phyloP scores from a whole-genome alignment of 2,888 invertebrate genomes.

The Caenorhabditis imperialis region DNA sequence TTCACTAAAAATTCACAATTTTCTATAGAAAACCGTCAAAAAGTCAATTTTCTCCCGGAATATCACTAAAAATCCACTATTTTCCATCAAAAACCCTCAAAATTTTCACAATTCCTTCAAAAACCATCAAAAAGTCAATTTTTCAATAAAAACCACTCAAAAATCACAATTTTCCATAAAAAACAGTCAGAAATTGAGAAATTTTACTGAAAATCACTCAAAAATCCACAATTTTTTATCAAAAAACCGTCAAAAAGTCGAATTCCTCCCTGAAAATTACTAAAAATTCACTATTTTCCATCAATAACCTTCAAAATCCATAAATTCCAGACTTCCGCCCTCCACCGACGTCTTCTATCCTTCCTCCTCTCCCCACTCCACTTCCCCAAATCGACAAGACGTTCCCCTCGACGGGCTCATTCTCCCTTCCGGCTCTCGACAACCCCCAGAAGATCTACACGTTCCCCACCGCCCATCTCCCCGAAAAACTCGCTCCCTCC shows the following conservation, averaged over 20 bases:
- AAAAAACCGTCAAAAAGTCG: too few species aligned
- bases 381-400: slow-evolving; percentile 25
- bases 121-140: too few species aligned
- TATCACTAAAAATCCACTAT: too few species aligned
- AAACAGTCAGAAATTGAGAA: too few species aligned
- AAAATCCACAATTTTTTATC: too few species aligned
- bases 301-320: neutral
- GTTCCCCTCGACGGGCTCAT: slow-evolving; percentile 29
- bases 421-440: slow-evolving; percentile 52
- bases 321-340: slow-evolving; percentile 39
- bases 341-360: slow-evolving; percentile 48
- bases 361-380: slow-evolving; percentile 30
- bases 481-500: slow-evolving; percentile 59
- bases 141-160: neutral
- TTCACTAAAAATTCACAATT: too few species aligned
- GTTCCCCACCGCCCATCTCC: slow-evolving; percentile 66
- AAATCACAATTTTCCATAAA: too few species aligned
- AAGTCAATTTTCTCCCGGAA: too few species aligned
- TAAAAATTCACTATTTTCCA: slow-evolving; percentile 9
- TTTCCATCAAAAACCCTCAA: too few species aligned
- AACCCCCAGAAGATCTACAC: slow-evolving; percentile 63
- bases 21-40: too few species aligned
- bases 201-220: too few species aligned
- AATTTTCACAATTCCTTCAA: too few species aligned
- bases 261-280: slow-evolving; percentile 47